A percentile compares a stretch with the other conserved stretches of the same genome.
Evolutionary conservation across 2,888 invertebrate species (phyloP).

Genomic region (Neria commutata): DNA sequence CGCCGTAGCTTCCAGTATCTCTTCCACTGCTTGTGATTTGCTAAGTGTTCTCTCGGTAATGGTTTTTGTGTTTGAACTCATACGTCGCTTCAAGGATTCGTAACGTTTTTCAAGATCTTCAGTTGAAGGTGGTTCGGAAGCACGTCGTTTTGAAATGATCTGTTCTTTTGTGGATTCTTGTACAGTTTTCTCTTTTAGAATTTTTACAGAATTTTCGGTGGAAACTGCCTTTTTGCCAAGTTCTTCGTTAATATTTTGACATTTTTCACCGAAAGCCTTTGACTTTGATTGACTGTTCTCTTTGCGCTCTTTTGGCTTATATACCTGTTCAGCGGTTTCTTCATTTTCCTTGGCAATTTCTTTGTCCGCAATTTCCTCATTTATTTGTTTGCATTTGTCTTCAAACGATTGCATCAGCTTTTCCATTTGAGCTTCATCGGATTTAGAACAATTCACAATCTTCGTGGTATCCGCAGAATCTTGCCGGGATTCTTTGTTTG

Average conservation of each 20-base stretch:
- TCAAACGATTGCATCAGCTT: slow-evolving; percentile 31
- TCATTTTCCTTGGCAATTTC: not conserved
- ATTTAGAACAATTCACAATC: not conserved
- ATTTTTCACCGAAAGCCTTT: slow-evolving; percentile 9
- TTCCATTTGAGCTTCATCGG: not conserved
- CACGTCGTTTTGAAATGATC: slow-evolving; percentile 29
- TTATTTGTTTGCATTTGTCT: slow-evolving; percentile 31
- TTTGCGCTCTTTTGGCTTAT: slow-evolving; percentile 7
- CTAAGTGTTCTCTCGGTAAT: not conserved
- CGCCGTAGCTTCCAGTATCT: slow-evolving; percentile 40
- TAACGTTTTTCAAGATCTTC: slow-evolving; percentile 52
- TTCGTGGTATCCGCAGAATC: not conserved
- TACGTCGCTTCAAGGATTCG: slow-evolving; percentile 43
- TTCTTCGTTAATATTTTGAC: no score
- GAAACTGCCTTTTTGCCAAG: no score
- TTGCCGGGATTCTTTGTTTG: not conserved
- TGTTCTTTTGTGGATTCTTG: not conserved
- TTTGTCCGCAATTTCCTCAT: not conserved
- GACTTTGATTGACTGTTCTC: not conserved
- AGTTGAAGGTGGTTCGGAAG: slow-evolving; percentile 49
- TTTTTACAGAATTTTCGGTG: no score
- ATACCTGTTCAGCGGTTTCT: slow-evolving; percentile 8
- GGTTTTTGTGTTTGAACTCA: slow-evolving; percentile 37
- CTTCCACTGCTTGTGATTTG: slow-evolving; percentile 36
- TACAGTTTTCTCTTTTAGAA: not conserved